Evolutionary conservation across 2,797 vertebrate genomes (phyloP), one percentile per base, ranked within the genome.

Genomic region (Chelmon rostratus): DNA sequence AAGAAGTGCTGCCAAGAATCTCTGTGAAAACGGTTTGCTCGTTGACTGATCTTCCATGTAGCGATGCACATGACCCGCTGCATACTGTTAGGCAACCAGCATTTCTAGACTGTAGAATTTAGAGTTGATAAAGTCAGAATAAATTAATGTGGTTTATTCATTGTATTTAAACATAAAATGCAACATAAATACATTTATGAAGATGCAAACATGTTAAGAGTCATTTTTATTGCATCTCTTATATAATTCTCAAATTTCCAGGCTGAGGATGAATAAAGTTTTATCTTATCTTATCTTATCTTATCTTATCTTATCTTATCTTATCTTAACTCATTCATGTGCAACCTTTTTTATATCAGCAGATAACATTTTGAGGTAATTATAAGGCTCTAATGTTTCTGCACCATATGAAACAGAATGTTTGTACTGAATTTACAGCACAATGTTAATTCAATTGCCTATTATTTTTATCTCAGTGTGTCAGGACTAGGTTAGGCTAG

Each of bases 11-110:
- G 82, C 75, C 69, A 83, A 52, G 66, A 74, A 61, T 57, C 33
- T 72, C 38, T 76, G 59, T 9, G 25, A 76, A 72, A 81, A 66
- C 25, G 73, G 80, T 70, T 69, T 73, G 44, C 33, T 74, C 72
- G 56, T 69, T 78, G 64, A 73, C 61, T 84, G 70, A 86, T 88
- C 49, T 73, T 77, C 66, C n/a, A 49, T 76, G 73, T 66, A 33
- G 58, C 3, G 16, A 76, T 40, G 40, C 70, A 73, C 77, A 71
- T 79, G 77, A 35, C 68, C 61, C 56, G 50, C 37, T 73, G 23
- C 63, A 56, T 25, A 35, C 53, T 28, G 52, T 31, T 70, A 13
- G 19, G n/a, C 35, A 46, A 67, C n/a, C 61, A 49, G 59, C 31
- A 42, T 59, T 81, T 78, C 23, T 31, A 12, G 35, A 44, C 73